Evolutionary conservation across 2,888 invertebrate genomes (phyloP).

Genomic region (Diplolepis rosae): DNA sequence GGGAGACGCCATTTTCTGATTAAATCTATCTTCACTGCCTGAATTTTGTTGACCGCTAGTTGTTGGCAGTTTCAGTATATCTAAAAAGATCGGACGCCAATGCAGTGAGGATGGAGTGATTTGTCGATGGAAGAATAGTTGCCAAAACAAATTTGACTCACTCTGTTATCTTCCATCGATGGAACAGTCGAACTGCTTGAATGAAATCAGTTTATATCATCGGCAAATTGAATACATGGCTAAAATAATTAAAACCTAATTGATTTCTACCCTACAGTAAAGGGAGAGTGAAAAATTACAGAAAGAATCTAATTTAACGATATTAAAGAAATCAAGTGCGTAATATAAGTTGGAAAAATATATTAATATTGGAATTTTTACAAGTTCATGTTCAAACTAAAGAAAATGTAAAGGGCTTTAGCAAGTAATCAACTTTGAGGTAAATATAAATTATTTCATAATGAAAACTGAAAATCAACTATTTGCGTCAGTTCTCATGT

Average conservation of each 20-base stretch:
- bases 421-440: too few relatives aligned
- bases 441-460: too few relatives aligned
- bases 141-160: constrained; percentile 66
- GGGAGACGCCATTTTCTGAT: constrained; percentile 69
- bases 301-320: too few relatives aligned
- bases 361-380: too few relatives aligned
- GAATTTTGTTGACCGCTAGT: constrained; percentile 71
- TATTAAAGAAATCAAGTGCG: too few relatives aligned
- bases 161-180: constrained; percentile 32
- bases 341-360: too few relatives aligned
- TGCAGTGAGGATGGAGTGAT: constrained; percentile 35
- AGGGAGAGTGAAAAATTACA: not conserved
- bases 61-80: constrained; percentile 64
- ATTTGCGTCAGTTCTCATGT: too few relatives aligned
- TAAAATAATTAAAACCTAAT: constrained; percentile 8
- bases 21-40: constrained; percentile 71
- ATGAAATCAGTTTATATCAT: constrained; percentile 3
- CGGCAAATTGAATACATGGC: not conserved
- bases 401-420: too few relatives aligned
- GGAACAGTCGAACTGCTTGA: not conserved
- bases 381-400: too few relatives aligned
- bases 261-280: not conserved
- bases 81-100: constrained; percentile 58
- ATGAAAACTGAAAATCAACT: too few relatives aligned
- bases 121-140: constrained; percentile 58